Evolutionary conservation across 2,113 vertebrate species (phyloP).

Genomic region (Brienomyrus brachyistius): DNA sequence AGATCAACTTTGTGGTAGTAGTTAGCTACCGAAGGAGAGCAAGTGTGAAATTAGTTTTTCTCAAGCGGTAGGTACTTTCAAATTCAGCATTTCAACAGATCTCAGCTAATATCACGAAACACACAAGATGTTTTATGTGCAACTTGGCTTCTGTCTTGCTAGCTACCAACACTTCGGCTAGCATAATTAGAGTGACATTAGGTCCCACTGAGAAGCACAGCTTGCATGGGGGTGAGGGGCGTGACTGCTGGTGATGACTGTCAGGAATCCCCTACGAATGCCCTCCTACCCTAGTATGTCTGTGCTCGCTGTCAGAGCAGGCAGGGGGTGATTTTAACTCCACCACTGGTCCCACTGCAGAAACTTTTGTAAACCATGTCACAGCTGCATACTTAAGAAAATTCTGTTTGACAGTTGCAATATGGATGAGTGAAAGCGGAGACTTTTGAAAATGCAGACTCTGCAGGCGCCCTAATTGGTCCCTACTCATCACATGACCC

Average conservation of each 20-base stretch:
- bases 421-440: not conserved
- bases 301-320: not conserved
- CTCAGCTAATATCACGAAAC: not conserved
- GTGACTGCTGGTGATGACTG: not conserved
- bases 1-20: not conserved
- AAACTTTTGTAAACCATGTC: not conserved
- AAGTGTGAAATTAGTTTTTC: not conserved
- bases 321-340: not conserved
- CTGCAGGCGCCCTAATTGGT: not conserved
- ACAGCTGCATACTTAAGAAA: not conserved
- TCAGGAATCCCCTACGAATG: not conserved
- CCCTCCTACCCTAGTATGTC: not conserved
- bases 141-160: not conserved
- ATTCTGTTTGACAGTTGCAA: not conserved
- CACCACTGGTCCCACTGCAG: not conserved
- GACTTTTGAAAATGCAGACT: not conserved
- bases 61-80: not conserved
- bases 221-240: not conserved
- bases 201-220: not conserved
- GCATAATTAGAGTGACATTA: not conserved
- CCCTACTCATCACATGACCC: not conserved
- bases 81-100: not conserved
- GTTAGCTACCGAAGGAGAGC: not conserved
- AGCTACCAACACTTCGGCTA: not conserved
- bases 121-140: not conserved